phyloP scores from a whole-genome alignment of 2,888 invertebrate species.

The Himalopsyche tibetana region DNA sequence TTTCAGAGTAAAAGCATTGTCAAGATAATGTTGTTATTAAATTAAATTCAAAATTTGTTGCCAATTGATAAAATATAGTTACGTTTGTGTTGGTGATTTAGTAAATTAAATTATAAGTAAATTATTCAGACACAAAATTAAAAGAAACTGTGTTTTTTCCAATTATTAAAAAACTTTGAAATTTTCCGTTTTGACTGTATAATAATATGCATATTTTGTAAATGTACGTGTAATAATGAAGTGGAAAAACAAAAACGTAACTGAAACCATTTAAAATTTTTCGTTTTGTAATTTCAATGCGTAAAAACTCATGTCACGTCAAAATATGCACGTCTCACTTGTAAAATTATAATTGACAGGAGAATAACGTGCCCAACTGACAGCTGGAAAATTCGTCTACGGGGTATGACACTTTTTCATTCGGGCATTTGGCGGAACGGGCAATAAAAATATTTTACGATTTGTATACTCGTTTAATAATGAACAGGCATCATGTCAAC shows the following conservation, averaged over 20 bases:
- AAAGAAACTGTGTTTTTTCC: too few relatives aligned
- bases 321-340: slow-evolving; percentile 42
- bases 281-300: slow-evolving; percentile 23
- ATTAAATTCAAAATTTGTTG: too few relatives aligned
- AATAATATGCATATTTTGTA: not conserved
- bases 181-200: too few relatives aligned
- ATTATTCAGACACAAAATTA: too few relatives aligned
- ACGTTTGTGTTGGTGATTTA: too few relatives aligned
- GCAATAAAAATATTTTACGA: slow-evolving; percentile 50
- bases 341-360: slow-evolving; percentile 43
- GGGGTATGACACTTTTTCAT: slow-evolving; percentile 34
- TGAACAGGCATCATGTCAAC: slow-evolving; percentile 50
- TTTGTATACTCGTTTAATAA: slow-evolving; percentile 46
- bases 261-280: slow-evolving; percentile 33
- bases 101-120: too few relatives aligned
- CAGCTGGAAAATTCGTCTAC: slow-evolving; percentile 42
- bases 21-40: too few relatives aligned
- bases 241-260: slow-evolving; percentile 21
- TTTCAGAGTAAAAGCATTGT: too few relatives aligned
- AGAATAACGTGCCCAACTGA: slow-evolving; percentile 43
- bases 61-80: too few relatives aligned
- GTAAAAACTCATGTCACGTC: slow-evolving; percentile 35
- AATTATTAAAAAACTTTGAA: too few relatives aligned
- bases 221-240: slow-evolving; percentile 3
- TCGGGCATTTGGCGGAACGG: slow-evolving; percentile 39